Evolutionary conservation across 2,113 vertebrate genomes (phyloP), one percentile per base, ranked within the genome.

Genomic region (Emydocephalus ijimae): DNA sequence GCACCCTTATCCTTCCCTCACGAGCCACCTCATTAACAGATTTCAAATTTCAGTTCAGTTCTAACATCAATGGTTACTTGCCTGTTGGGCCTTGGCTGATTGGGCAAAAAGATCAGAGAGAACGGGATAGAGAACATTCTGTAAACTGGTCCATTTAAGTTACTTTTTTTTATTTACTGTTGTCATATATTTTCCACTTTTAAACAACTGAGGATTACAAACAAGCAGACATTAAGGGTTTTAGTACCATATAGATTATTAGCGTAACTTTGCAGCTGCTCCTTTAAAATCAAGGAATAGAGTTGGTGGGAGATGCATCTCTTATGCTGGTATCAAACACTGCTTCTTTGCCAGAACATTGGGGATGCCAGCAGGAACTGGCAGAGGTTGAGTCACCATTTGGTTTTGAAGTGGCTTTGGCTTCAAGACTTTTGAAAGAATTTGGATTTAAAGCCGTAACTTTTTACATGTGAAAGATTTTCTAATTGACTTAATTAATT

Each of bases 401-500:
- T 85, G 29, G n/a, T 55, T 89, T 56, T 24, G 92, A 52, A 23
- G 4, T 43, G 85, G 8, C 86, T 45, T 45, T 3, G 5, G 12
- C 57, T 91, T 85, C 93, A n/a, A 50, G 95, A 57, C 88, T 95
- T 1, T 0, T 91, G 93, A 94, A 92, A 96, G 64, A 93, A 24
- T 9, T 24, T 94, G 94, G 86, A 95, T 92, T 96, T 96, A 24
- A 93, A 96, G 93, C 88, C 90, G 88, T 20, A 89, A 93, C 94
- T 96, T 89, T 89, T 64, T 88, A 87, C 81, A 96, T 95, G 74
- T 86, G 92, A 97, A 90, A 92, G 74, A 87, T 95, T 97, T 96
- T 96, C 93, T 97, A 97, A 97, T 97, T 97, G 93, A 96, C 95
- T 97, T 95, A 96, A 94, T 96, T 96, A 96, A 97, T 96, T 97